These are phyloP conservation scores for Dryoscopus gambensis DNA, from an alignment of 2,113 vertebrate genomes.

Conservation along the genomic window DNA sequence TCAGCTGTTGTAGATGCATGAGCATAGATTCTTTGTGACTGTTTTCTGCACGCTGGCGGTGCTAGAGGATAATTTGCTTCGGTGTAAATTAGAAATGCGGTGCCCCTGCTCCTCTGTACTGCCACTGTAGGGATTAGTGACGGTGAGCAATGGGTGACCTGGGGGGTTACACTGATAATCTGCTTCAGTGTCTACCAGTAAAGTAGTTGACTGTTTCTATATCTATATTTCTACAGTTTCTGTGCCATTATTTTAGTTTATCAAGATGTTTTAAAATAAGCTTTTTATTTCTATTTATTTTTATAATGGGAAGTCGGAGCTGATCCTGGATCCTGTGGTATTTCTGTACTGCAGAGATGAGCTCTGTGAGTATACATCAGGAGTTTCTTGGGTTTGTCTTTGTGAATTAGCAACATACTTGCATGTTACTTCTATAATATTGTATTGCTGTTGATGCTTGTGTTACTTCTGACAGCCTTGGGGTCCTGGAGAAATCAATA, in stretches of 20 bases:
- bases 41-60: not conserved
- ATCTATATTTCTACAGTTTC: not conserved
- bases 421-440: not conserved
- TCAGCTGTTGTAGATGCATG: not conserved
- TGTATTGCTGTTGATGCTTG: not conserved
- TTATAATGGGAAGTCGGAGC: conserved; percentile 2
- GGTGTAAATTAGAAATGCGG: not conserved
- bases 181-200: not conserved
- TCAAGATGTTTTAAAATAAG: not conserved
- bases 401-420: not conserved
- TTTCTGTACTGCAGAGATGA: conserved; percentile 24
- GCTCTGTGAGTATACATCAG: not conserved
- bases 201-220: not conserved
- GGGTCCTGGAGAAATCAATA: not conserved
- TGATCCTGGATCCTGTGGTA: not conserved
- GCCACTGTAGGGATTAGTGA: not conserved
- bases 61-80: not conserved
- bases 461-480: not conserved
- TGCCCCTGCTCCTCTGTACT: not conserved
- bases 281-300: conserved; percentile 28
- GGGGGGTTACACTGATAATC: not conserved
- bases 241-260: not conserved
- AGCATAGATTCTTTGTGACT: not conserved
- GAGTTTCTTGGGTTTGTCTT: not conserved
- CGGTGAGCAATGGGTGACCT: not conserved